Evolutionary conservation across 2,113 vertebrate genomes (phyloP).

Genomic region (Murina feae): DNA sequence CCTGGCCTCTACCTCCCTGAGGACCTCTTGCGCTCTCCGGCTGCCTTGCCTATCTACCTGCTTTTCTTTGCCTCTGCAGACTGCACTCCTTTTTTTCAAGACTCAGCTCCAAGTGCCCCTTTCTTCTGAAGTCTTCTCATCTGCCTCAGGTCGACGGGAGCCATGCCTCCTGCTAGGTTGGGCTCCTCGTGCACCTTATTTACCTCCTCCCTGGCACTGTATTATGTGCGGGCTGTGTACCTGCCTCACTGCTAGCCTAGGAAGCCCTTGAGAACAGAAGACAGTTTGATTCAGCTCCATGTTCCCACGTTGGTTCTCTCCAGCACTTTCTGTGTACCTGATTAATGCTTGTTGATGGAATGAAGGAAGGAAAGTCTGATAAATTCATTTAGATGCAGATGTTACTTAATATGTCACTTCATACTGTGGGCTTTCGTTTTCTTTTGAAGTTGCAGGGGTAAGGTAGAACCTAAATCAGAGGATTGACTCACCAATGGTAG

Average conservation of each 20-base stretch:
- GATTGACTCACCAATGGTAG: not conserved
- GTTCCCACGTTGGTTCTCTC: not conserved
- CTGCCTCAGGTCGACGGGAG: not conserved
- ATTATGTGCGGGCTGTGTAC: not conserved
- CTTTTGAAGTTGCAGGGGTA: not conserved
- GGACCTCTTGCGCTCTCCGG: not conserved
- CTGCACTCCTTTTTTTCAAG: not conserved
- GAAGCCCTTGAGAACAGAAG: not conserved
- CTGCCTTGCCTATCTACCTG: not conserved
- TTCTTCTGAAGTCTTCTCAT: not conserved
- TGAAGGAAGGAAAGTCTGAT: not conserved
- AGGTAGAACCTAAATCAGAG: not conserved
- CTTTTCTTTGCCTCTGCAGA: not conserved
- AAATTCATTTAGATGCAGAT: not conserved
- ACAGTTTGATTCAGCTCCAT: not conserved
- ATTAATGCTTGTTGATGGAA: not conserved
- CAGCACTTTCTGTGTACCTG: not conserved
- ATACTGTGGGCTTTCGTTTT: not conserved
- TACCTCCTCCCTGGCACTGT: not conserved
- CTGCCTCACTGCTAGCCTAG: not conserved
- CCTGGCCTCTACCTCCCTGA: not conserved
- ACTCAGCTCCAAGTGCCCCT: not conserved
- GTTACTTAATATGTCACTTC: not conserved
- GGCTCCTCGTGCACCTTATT: not conserved
- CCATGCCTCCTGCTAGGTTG: not conserved